A percentile compares a stretch with the other conserved stretches of the same genome.
Evolutionary conservation across 2,113 vertebrate genomes (phyloP).

Genomic region (Phrynosoma blainvillii): DNA sequence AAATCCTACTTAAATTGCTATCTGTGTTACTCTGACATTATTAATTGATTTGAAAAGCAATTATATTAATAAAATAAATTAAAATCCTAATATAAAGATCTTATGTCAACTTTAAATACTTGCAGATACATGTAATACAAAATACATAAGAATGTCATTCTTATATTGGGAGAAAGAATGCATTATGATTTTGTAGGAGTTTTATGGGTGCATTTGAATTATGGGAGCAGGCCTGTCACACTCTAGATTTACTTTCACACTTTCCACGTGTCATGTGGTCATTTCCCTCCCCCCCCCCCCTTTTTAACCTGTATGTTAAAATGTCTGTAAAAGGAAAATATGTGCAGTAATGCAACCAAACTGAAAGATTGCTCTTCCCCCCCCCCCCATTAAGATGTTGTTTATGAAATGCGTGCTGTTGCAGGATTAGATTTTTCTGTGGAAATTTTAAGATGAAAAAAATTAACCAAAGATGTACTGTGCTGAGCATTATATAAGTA

Average conservation of each 20-base stretch:
- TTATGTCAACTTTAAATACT: conserved; percentile 57
- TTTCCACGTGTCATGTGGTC: conserved; percentile 34
- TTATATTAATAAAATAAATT: conserved; percentile 65
- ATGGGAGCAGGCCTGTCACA: conserved; percentile 56
- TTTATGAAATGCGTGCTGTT: conserved; percentile 46
- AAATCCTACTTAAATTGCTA: conserved; percentile 72
- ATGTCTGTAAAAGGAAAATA: background rate
- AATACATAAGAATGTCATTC: conserved; percentile 41
- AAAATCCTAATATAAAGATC: conserved; percentile 64
- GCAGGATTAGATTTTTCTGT: conserved; percentile 54
- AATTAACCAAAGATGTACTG: conserved; percentile 50
- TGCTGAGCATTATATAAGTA: conserved; percentile 58
- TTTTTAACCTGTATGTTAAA: no score
- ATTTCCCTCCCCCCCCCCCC: conserved; percentile 28
- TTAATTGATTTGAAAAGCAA: conserved; percentile 70
- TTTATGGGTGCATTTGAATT: conserved; percentile 60
- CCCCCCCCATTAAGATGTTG: conserved; percentile 28
- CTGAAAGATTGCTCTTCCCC: background rate
- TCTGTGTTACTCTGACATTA: conserved; percentile 69
- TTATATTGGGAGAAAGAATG: conserved; percentile 56
- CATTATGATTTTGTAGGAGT: conserved; percentile 48
- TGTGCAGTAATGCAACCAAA: background rate
- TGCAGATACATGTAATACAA: conserved; percentile 65
- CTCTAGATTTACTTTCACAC: conserved; percentile 51
- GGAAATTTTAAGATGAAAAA: conserved; percentile 29